Evolutionary conservation across 1,140 invertebrate genomes (phyloP).

Genomic region (Chionoecetes opilio): DNA sequence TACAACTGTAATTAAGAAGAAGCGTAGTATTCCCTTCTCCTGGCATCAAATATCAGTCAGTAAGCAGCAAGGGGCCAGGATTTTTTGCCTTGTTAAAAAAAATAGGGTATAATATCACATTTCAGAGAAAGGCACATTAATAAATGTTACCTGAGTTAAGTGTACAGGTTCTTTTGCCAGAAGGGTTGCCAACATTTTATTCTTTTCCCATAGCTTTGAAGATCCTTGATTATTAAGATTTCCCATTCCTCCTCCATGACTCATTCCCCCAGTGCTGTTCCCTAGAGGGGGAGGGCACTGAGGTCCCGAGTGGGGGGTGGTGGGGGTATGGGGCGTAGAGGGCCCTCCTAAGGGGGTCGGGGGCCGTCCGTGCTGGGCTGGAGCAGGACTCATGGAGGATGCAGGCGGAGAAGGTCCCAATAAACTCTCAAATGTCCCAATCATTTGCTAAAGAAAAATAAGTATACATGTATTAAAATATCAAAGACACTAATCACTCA

Average conservation of each 20-base stretch:
- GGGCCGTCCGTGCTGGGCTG: conserved; percentile 70
- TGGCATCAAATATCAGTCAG: too few species aligned
- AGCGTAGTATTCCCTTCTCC: too few species aligned
- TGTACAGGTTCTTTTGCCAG: conserved; percentile 68
- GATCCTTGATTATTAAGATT: conserved; percentile 73
- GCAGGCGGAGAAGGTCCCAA: conserved; percentile 78
- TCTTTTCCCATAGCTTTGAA: conserved; percentile 67
- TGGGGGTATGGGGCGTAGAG: conserved; percentile 73
- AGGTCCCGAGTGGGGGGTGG: conserved; percentile 75
- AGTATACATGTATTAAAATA: not conserved
- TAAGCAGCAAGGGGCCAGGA: too few species aligned
- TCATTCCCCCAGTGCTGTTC: conserved; percentile 60
- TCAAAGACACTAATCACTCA: too few species aligned
- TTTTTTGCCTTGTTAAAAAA: too few species aligned
- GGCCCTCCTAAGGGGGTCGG: conserved; percentile 74
- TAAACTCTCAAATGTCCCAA: conserved; percentile 79
- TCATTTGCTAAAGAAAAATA: conserved; percentile 52
- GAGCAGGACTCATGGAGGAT: conserved; percentile 74
- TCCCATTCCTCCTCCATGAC: conserved; percentile 47
- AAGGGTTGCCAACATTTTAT: conserved; percentile 77
- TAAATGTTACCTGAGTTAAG: conserved; percentile 54
- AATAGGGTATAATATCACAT: too few species aligned
- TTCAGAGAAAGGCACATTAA: too few species aligned
- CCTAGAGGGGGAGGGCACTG: conserved; percentile 75
- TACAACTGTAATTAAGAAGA: too few species aligned